A percentile compares a stretch with the other conserved stretches of the same genome.
These are phyloP conservation scores for Imbricaverruca yamaguchii DNA, from an alignment of 2,888 invertebrate genomes.

Conservation along the genomic window DNA sequence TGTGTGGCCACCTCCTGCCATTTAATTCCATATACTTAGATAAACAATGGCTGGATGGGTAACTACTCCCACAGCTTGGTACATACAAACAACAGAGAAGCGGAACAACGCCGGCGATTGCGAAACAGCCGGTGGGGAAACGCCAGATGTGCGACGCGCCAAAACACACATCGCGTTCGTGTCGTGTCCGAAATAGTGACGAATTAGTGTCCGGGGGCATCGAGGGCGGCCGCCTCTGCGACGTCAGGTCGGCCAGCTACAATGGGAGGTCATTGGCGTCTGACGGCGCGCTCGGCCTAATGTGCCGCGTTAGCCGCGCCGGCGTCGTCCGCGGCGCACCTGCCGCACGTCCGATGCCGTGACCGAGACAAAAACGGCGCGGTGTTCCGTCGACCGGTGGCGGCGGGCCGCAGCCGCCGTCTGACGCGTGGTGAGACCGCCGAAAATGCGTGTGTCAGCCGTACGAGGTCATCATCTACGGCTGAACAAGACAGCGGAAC, in stretches of 20 bases:
- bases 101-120: not conserved
- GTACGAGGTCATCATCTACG: no score
- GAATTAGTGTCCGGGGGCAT: not conserved
- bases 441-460: no score
- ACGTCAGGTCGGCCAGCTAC: not conserved
- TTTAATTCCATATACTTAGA: no score
- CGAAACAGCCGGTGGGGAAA: not conserved
- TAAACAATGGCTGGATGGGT: no score
- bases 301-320: not conserved
- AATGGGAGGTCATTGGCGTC: not conserved
- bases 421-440: no score
- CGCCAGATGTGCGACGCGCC: not conserved
- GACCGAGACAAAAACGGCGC: slow-evolving; percentile 5
- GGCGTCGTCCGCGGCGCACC: not conserved
- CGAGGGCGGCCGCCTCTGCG: not conserved
- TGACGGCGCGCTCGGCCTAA: not conserved
- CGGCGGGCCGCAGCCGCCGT: not conserved
- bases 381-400: not conserved
- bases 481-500: no score
- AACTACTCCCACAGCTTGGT: no score
- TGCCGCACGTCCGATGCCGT: not conserved
- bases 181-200: not conserved
- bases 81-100: not conserved
- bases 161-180: not conserved
- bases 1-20: no score